Base-by-base conservation (phyloP, 2,113 vertebrate species). In the Perca fluviatilis region DNA sequence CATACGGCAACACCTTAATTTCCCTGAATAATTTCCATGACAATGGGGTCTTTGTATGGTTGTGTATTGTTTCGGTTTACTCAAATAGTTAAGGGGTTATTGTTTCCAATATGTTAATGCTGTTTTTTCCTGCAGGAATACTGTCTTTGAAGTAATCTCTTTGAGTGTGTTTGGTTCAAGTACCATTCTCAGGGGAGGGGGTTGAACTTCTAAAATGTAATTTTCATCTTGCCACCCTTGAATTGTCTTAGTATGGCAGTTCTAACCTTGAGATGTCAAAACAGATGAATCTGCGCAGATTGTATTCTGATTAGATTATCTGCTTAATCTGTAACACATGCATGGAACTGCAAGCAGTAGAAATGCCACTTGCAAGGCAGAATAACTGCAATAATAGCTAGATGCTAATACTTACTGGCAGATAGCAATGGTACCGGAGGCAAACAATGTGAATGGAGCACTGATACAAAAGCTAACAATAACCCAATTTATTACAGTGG, bases 231-330 rank as follows among this genome's bases (percentile, higher is more conserved):
- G 63, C 88, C 89, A 87, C 86, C 82, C 63, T 76, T 86, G 74
- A 82, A 86, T 57, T 71, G 75, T 87, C 74, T 56, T 64, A 79
- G 74, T 76, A 51, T 70, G 82, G 84, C 85, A 33, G 85, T 50
- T 85, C 80, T 92, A 92, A 94, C 93, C 94, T 94, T 94, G 90
- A 94, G 87, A 84, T 66, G 79, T 88, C 87, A 89, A 86, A 90
- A 86, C 70, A 68, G 81, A 94, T 93, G 93, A 79, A 92, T 88
- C 90, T 82, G 67, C 6, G 9, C 88, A 92, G 89, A 93, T 92
- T 92, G 88, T 91, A 85, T 93, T 90, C 75, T 93, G 92, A 93
- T 94, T 91, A 93, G 88, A 94, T 94, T 91, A 93, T 85, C 88
- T 71, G 63, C 78, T 86, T 94, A 92, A 94, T 93, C 91, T 91